These are phyloP conservation scores for Mantis religiosa DNA, from an alignment of 2,888 invertebrate species.

Conservation along the genomic window DNA sequence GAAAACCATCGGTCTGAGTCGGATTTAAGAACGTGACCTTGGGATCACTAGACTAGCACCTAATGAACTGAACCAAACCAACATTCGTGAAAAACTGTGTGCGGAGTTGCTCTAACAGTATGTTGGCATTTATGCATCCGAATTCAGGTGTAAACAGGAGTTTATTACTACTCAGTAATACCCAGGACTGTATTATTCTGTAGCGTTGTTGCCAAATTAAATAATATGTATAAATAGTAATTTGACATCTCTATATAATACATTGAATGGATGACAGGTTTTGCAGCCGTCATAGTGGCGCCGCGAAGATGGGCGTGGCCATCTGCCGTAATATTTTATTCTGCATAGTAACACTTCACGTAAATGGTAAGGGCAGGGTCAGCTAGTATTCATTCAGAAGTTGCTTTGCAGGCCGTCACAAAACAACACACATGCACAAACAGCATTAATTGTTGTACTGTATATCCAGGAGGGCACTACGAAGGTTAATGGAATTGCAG, in stretches of 20 bases:
- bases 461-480: neutral
- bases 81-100: no score
- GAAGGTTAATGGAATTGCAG: neutral
- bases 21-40: no score
- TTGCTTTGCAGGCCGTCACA: slow-evolving; percentile 1
- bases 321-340: slow-evolving; percentile 10
- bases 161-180: neutral
- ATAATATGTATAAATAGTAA: neutral
- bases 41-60: no score
- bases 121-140: neutral
- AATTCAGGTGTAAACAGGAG: neutral
- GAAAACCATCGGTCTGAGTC: no score
- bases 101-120: no score
- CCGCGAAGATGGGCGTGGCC: slow-evolving; percentile 2
- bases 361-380: slow-evolving; percentile 14
- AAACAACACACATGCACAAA: neutral
- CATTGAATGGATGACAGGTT: neutral
- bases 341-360: slow-evolving; percentile 1
- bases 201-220: neutral
- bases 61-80: no score
- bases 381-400: slow-evolving; percentile 7
- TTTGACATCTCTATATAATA: neutral
- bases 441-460: neutral
- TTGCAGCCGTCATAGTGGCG: neutral
- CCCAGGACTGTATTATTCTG: neutral